Evolutionary conservation across 2,797 vertebrate species (phyloP).

Genomic region (Sarcoramphus papa): DNA sequence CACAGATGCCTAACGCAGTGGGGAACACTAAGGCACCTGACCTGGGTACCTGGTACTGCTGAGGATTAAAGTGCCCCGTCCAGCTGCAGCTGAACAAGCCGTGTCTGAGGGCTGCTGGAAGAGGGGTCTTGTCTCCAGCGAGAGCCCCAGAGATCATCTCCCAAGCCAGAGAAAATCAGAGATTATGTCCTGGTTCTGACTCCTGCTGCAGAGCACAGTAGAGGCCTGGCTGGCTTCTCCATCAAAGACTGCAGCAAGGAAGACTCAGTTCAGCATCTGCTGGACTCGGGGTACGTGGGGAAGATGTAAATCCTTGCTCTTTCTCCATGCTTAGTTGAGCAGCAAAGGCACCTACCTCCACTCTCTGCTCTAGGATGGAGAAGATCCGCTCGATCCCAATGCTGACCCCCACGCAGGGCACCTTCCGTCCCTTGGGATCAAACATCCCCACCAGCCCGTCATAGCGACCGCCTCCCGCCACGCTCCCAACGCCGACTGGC

Average conservation of each 20-base stretch:
- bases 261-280: not conserved
- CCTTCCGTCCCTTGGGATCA: slow-evolving; percentile 90
- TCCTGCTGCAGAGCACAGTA: not conserved
- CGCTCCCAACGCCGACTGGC: slow-evolving; percentile 82
- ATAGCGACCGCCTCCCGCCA: slow-evolving; percentile 91
- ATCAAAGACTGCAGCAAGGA: not conserved
- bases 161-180: not conserved
- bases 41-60: not conserved
- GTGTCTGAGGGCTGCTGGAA: not conserved
- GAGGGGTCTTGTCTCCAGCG: not conserved
- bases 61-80: not conserved
- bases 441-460: slow-evolving; percentile 97
- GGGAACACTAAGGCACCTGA: not conserved
- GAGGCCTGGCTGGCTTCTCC: not conserved
- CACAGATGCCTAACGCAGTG: not conserved
- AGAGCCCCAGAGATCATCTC: not conserved
- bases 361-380: slow-evolving; percentile 92
- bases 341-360: slow-evolving; percentile 75
- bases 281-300: rapidly evolving
- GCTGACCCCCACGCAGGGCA: slow-evolving; percentile 94
- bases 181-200: not conserved
- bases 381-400: slow-evolving; percentile 92
- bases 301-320: not conserved
- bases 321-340: not conserved
- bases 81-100: not conserved